phyloP scores from a whole-genome alignment of 2,113 vertebrate genomes.

The Jaculus jaculus region DNA sequence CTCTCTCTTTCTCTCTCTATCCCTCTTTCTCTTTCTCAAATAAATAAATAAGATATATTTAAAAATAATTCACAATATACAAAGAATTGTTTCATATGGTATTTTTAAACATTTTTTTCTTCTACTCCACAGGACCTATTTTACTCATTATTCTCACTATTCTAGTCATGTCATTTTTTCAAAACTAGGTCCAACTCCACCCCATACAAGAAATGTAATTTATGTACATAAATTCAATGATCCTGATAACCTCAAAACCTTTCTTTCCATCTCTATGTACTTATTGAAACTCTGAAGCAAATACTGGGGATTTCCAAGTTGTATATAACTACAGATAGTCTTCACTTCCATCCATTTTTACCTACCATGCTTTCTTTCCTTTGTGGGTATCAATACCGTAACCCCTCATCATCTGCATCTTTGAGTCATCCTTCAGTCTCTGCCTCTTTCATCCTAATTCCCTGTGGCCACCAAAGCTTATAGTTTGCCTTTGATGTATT shows the following conservation, averaged over 20 bases:
- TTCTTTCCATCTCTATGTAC: not conserved
- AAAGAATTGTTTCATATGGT: too few species aligned
- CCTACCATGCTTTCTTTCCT: rapidly evolving
- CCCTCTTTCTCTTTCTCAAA: too few species aligned
- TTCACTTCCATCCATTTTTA: not conserved
- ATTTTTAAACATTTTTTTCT: too few species aligned
- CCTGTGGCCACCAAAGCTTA: not conserved
- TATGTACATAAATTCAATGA: not conserved
- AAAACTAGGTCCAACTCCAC: not conserved
- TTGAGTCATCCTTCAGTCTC: not conserved
- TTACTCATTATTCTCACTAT: not conserved
- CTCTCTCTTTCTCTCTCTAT: too few species aligned
- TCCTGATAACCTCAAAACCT: not conserved
- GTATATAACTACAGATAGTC: not conserved
- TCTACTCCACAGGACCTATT: too few species aligned
- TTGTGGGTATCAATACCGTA: not conserved
- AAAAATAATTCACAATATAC: too few species aligned
- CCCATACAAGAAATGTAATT: not conserved
- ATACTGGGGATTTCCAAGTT: not conserved
- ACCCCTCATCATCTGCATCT: not conserved
- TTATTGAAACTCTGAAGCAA: not conserved
- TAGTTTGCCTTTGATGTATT: not conserved
- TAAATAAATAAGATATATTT: too few species aligned
- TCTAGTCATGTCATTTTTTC: not conserved
- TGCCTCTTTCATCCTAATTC: not conserved